phyloP scores from a whole-genome alignment of 2,888 invertebrate species.

The Polydrusus tereticollis region DNA sequence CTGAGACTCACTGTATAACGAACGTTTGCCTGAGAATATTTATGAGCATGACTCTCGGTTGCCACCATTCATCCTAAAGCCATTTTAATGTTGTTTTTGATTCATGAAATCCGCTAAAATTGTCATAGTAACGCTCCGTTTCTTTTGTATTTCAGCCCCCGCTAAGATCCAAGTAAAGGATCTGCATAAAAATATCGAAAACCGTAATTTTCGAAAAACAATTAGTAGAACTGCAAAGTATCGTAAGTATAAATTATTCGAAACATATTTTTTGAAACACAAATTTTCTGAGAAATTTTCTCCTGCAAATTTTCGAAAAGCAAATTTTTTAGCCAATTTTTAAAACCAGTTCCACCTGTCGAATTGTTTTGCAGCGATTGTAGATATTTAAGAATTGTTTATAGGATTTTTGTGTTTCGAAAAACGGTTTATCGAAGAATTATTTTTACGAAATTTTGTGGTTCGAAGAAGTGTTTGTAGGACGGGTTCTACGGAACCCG shows the following conservation, averaged over 20 bases:
- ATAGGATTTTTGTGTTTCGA: background rate
- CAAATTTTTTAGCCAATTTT: too few species aligned
- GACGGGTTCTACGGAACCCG: background rate
- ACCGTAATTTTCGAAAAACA: background rate
- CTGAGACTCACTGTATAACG: too few species aligned
- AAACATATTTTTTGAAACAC: background rate
- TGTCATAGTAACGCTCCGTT: constrained; percentile 20
- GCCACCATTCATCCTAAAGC: too few species aligned
- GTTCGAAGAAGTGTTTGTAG: background rate
- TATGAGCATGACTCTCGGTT: too few species aligned
- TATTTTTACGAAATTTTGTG: background rate
- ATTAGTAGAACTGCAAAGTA: background rate
- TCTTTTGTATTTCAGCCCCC: background rate
- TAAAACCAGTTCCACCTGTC: too few species aligned
- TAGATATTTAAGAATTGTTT: background rate
- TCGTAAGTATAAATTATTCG: background rate
- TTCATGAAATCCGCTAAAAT: constrained; percentile 9
- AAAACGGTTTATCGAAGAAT: background rate
- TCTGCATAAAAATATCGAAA: background rate
- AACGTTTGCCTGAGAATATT: too few species aligned
- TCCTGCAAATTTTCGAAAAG: too few species aligned
- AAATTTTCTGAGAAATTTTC: background rate
- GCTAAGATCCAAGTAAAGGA: background rate
- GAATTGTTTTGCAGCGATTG: background rate
- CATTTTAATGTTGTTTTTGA: background rate